Percentiles rank a stretch among this genome's conserved stretches.
phyloP scores from a whole-genome alignment of 64 coral and sea anemone genomes.

The Porites lutea region DNA sequence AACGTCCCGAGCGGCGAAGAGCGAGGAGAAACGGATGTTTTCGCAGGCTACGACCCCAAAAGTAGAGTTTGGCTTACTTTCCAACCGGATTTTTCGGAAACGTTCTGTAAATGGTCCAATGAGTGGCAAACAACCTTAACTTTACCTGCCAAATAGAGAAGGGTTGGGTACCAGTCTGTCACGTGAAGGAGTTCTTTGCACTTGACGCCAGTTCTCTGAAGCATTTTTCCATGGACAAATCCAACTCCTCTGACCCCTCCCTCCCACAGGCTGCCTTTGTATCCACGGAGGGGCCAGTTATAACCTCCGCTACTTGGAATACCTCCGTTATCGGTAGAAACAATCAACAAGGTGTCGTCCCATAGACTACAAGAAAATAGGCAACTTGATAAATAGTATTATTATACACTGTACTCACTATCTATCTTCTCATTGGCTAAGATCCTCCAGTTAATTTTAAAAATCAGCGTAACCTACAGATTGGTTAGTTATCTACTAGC shows the following conservation, averaged over 20 bases:
- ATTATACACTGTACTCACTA: no score
- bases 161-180: constrained; percentile 74
- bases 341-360: constrained; percentile 54
- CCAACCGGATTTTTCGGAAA: no score
- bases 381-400: no score
- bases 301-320: constrained; percentile 53
- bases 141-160: constrained; percentile 55
- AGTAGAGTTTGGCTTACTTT: no score
- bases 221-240: constrained; percentile 64
- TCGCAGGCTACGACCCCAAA: no score
- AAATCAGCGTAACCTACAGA: no score
- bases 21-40: no score
- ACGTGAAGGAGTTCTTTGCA: constrained; percentile 64
- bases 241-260: constrained; percentile 63
- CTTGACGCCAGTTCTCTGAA: constrained; percentile 37
- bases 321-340: constrained; percentile 74
- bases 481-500: no score
- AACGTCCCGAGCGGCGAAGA: no score
- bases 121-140: neutral
- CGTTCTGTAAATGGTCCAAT: neutral
- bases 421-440: no score
- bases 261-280: constrained; percentile 71
- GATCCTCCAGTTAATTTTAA: no score
- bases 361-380: constrained; percentile 44
- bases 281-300: constrained; percentile 69